Evolutionary conservation across 1,140 invertebrate species (phyloP).

Genomic region (Ceratina calcarata): DNA sequence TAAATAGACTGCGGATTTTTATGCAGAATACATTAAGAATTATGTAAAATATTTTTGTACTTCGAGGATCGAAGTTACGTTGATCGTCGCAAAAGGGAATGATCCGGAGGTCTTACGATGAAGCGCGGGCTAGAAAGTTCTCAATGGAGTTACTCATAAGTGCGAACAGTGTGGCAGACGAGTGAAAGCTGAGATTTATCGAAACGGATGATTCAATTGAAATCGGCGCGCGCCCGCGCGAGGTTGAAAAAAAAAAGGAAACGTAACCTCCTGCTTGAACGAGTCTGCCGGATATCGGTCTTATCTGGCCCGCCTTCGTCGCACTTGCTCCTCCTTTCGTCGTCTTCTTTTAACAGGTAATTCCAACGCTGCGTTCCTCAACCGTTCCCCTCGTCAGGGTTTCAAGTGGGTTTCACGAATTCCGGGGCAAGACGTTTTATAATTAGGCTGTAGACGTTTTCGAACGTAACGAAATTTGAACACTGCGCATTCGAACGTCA

Average conservation of each 20-base stretch:
- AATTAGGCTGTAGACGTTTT: too few species aligned
- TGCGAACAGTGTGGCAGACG: background rate
- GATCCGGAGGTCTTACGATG: background rate
- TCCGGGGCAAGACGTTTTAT: too few species aligned
- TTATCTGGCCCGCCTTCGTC: constrained; percentile 11
- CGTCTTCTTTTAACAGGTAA: background rate
- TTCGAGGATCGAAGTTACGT: background rate
- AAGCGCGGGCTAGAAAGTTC: constrained; percentile 10
- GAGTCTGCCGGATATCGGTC: constrained; percentile 7
- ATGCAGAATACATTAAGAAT: too few species aligned
- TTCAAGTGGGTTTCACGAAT: background rate
- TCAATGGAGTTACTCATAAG: constrained; percentile 27
- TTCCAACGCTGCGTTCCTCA: background rate
- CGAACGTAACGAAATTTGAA: too few species aligned
- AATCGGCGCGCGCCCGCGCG: constrained; percentile 24
- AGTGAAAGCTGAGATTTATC: constrained; percentile 16
- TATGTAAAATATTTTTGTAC: too few species aligned
- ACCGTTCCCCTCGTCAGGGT: too few species aligned
- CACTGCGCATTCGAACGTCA: too few species aligned
- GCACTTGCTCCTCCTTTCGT: background rate
- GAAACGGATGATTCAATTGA: constrained; percentile 36
- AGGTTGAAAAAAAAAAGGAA: constrained; percentile 23
- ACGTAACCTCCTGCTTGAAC: constrained; percentile 36
- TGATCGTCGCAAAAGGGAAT: background rate
- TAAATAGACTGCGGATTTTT: background rate